Base-by-base conservation (phyloP, 2,113 vertebrate genomes). In the Montifringilla adamsi region DNA sequence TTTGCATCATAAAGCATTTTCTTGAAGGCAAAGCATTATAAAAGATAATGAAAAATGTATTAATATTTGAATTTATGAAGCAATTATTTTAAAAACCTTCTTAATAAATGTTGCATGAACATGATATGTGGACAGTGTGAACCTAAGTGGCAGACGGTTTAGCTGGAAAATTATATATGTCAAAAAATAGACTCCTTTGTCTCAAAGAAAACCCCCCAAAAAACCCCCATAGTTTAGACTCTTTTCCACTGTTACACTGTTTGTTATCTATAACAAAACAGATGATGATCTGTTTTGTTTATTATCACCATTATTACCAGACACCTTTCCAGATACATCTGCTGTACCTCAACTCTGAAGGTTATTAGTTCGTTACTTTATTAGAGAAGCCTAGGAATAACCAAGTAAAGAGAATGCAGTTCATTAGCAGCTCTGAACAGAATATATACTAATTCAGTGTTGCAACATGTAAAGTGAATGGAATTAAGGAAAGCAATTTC, bases 381-480 rank as follows among this genome's bases (percentile, higher is more conserved):
- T 95, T 92, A 94, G 72, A 90, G 62, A 91, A 91, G 93, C 37
- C 50, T 26, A 95, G 50, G 31, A 96, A 86, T 90, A 96, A 83
- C 87, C 91, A 92, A 85, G 94, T 95, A 97, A 96, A 95, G 31
- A 70, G 77, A 84, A 96, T 11, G 4, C n/a, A 72, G 89, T 90
- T 96, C 82, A 94, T 97, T 97, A 97, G 96, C 94, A 87, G 91
- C 78, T 94, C 82, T 68, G 73, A 97, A 94, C 69, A 95, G 77
- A 94, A 91, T 81, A 93, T 52, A 76, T 39, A 1, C 79, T 96
- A 94, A 96, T 94, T 95, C 68, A 9, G 85, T 76, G 88, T 89
- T 92, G 73, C 76, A 96, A 87, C 72, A 96, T 93, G 92, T 74
- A 96, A 95, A 97, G 89, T 95, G 94, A 96, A 96, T 90, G 80